A percentile compares a stretch with the other conserved stretches of the same genome.
Conservation (phyloP, 2,113 vertebrate species). For the Prinia subflava region DNA sequence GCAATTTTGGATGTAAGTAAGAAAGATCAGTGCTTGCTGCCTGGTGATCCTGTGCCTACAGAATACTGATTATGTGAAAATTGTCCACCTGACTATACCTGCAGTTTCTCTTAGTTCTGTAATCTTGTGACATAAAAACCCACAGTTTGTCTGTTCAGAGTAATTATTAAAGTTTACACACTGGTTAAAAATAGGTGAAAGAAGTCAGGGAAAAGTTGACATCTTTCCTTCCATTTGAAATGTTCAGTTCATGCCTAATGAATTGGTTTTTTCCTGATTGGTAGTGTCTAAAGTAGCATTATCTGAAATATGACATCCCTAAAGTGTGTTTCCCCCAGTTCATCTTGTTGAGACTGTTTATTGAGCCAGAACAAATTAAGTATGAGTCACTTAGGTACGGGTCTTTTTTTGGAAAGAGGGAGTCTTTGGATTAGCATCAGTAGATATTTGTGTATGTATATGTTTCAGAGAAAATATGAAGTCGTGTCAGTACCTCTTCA, state of each 20-base stretch:
- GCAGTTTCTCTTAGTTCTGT: background rate
- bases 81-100: background rate
- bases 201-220: background rate
- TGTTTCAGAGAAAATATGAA: background rate
- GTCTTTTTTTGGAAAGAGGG: background rate
- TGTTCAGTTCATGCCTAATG: background rate
- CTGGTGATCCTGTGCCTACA: background rate
- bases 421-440: background rate
- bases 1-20: background rate
- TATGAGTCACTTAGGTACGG: background rate
- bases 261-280: fast-evolving
- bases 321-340: background rate
- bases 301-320: background rate
- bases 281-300: background rate
- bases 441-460: background rate
- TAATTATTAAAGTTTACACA: background rate
- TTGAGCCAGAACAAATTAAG: background rate
- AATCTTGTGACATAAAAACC: background rate
- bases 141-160: background rate
- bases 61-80: background rate
- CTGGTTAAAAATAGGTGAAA: background rate
- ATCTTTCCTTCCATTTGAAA: background rate
- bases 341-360: background rate
- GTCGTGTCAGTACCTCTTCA: background rate
- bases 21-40: background rate